These are phyloP conservation scores for Cephus nigrinus DNA, from an alignment of 2,888 invertebrate species.

Conservation along the genomic window DNA sequence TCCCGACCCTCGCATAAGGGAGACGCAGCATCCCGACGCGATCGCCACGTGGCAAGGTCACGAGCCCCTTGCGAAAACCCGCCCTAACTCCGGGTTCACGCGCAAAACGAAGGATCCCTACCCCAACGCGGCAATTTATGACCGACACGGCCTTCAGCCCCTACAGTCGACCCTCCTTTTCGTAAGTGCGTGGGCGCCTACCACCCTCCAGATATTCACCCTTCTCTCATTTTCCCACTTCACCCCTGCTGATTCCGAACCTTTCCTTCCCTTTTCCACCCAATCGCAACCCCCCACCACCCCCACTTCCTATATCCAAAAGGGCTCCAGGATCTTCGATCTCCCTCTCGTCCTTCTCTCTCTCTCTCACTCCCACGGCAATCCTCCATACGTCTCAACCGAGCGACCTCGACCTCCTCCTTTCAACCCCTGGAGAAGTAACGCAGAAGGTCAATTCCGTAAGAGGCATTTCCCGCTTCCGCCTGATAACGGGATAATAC, in stretches of 20 bases:
- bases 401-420: slow-evolving; percentile 1
- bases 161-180: slow-evolving; percentile 16
- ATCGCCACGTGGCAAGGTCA: slow-evolving; percentile 57
- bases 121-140: slow-evolving; percentile 51
- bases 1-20: background rate
- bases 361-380: background rate
- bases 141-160: slow-evolving; percentile 46
- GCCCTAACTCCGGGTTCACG: slow-evolving; percentile 26
- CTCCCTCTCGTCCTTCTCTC: slow-evolving; percentile 8
- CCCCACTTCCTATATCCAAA: slow-evolving; percentile 13
- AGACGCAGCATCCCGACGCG: background rate
- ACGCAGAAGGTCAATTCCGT: slow-evolving; percentile 2
- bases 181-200: background rate
- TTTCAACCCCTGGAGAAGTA: background rate
- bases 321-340: slow-evolving; percentile 20
- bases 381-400: slow-evolving; percentile 7
- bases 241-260: background rate
- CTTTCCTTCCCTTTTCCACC: background rate
- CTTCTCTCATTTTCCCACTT: background rate
- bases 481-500: slow-evolving; percentile 14
- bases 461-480: slow-evolving; percentile 21
- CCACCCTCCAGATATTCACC: slow-evolving; percentile 19
- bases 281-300: background rate
- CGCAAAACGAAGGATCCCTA: slow-evolving; percentile 13
- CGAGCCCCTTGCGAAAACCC: slow-evolving; percentile 40